Evolutionary conservation across 92 coral and sea anemone genomes (phyloP).

Genomic region (Scolanthus callimorphus): DNA sequence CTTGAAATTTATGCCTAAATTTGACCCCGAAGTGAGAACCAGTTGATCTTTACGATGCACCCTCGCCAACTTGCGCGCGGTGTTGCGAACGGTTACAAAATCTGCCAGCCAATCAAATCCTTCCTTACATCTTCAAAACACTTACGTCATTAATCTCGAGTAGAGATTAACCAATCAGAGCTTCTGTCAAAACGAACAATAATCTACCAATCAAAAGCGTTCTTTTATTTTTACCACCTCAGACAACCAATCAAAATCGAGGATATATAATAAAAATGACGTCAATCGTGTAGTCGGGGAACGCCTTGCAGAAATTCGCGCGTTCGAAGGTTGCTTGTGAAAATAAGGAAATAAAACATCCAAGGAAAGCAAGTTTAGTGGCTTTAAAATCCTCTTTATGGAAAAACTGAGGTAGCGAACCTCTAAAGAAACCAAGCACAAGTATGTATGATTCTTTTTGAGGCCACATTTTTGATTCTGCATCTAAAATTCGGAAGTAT

Average conservation of each 20-base stretch:
- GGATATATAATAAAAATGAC: not conserved
- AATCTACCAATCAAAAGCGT: slow-evolving; percentile 16
- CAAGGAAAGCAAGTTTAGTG: no score
- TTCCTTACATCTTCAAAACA: slow-evolving; percentile 7
- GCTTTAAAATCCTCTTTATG: no score
- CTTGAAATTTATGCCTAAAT: slow-evolving; percentile 39
- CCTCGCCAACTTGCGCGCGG: slow-evolving; percentile 73
- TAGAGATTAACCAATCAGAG: not conserved
- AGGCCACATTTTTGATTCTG: not conserved
- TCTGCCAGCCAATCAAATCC: slow-evolving; percentile 67
- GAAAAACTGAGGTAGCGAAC: no score
- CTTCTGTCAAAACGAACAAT: not conserved
- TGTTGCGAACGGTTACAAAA: slow-evolving; percentile 77
- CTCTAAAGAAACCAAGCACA: no score
- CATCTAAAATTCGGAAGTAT: not conserved
- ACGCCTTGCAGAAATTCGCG: slow-evolving; percentile 25
- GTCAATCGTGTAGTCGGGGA: not conserved
- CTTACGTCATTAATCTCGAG: not conserved
- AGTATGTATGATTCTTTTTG: no score
- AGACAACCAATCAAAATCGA: slow-evolving; percentile 12
- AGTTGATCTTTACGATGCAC: slow-evolving; percentile 48
- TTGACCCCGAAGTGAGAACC: slow-evolving; percentile 29
- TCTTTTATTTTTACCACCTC: not conserved
- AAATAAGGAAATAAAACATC: no score
- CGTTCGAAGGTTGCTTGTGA: no score